phyloP scores from a whole-genome alignment of 1,140 invertebrate species.

The Cyphomyrmex costatus region DNA sequence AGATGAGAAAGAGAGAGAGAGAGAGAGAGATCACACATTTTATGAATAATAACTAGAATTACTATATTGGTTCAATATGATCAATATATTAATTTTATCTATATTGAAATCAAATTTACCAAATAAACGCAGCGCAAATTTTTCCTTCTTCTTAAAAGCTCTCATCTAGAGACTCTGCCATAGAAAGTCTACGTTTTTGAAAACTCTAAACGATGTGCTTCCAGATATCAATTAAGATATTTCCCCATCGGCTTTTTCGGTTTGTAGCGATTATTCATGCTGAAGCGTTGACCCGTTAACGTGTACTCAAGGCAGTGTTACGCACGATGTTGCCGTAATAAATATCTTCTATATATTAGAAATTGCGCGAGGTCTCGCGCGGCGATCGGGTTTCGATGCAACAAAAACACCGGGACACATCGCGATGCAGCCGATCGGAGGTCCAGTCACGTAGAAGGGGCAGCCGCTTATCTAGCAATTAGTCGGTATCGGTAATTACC shows the following conservation, averaged over 20 bases:
- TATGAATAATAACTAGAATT: background rate
- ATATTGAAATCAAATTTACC: background rate
- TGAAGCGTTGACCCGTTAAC: background rate
- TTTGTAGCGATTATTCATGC: background rate
- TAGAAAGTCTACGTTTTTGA: background rate
- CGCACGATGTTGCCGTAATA: background rate
- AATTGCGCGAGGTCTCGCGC: conserved; percentile 60
- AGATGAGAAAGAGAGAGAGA: background rate
- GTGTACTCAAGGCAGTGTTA: background rate
- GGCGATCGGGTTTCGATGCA: conserved; percentile 26
- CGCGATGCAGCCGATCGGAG: conserved; percentile 20
- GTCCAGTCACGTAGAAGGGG: conserved; percentile 29
- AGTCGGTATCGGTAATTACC: conserved; percentile 74
- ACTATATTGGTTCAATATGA: background rate
- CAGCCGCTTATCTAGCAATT: conserved; percentile 73
- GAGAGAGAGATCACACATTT: background rate
- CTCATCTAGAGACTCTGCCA: background rate
- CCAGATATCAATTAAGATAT: conserved; percentile 26
- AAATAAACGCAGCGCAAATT: background rate
- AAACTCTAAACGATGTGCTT: background rate
- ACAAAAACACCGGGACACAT: conserved; percentile 13
- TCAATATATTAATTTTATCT: background rate
- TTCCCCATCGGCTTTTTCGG: background rate
- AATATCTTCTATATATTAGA: conserved; percentile 36
- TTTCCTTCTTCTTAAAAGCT: background rate